Percentiles rank a stretch among this genome's conserved stretches.
phyloP scores from a whole-genome alignment of 2,113 vertebrate genomes.

The Coptodon rendalli region DNA sequence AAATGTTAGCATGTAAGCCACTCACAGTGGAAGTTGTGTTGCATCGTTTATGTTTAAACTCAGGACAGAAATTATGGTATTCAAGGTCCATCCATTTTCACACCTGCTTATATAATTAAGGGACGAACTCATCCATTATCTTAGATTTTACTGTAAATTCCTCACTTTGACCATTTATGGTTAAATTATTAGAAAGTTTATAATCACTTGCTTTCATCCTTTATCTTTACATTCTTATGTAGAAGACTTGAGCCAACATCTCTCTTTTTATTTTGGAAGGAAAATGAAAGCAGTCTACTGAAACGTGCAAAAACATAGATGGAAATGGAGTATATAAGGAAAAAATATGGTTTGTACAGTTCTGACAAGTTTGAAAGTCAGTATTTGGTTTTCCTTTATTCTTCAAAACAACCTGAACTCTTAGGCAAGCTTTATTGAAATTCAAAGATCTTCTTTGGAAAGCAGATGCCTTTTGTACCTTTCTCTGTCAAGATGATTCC shows the following conservation, averaged over 20 bases:
- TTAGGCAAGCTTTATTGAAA: not conserved
- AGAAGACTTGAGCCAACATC: not conserved
- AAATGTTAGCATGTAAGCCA: not conserved
- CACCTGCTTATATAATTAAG: not conserved
- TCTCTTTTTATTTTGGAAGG: not conserved
- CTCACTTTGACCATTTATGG: not conserved
- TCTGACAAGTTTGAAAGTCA: too few relatives aligned
- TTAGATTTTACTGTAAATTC: constrained; percentile 1
- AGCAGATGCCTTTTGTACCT: not conserved
- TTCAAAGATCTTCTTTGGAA: not conserved
- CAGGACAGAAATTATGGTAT: not conserved
- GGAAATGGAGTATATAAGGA: not conserved
- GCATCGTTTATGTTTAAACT: not conserved
- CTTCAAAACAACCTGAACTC: not conserved
- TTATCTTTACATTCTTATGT: not conserved
- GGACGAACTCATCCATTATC: not conserved
- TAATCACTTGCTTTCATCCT: not conserved
- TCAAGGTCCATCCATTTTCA: not conserved
- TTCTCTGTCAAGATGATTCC: not conserved
- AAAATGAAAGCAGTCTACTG: not conserved
- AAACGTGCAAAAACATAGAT: not conserved
- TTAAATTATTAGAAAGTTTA: not conserved
- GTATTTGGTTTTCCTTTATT: not conserved
- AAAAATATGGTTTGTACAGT: not conserved
- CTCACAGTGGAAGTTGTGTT: not conserved